Evolutionary conservation across 2,888 invertebrate species (phyloP), one percentile per base, ranked within the genome.

Genomic region (Scaptodrosophila latifasciaeformis): DNA sequence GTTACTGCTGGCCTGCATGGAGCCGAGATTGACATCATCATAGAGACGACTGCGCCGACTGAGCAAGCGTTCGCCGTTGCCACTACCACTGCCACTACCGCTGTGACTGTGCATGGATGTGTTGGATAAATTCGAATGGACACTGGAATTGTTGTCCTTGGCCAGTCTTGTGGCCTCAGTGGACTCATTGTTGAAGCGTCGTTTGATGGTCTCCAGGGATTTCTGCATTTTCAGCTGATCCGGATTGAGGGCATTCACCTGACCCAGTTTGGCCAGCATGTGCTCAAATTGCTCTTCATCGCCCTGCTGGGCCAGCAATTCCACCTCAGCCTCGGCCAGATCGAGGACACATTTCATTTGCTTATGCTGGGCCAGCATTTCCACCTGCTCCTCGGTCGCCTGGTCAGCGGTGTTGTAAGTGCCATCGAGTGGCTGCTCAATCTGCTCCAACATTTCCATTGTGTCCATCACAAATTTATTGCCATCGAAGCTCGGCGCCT

Each of bases 41-140:
- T 85, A 86, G 5, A 86, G 81, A 2, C 86, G 84, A 72, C 86
- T 86, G 6, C 86, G 79, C 1, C 86, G 82, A 57, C 78, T 85
- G 2, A 86, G 68, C 35, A 86, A 70, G 2, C 86, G 82, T 59
- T 86, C 86, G 2, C 68, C 63, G 21, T 52, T 39, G 48, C 66
- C 52, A 40, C 44, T 42, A 49, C 55, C 59, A 19, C 72, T 71
- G 45, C 53, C 56, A 34, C 58, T 63, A n/a, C 40, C 49, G 13
- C 54, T 52, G 6, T 52, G 46, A 30, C 27, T 52, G 24, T n/a
- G 29, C 2, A 42, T 13, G 2, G 43, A 21, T 13, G 43, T 7
- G 34, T 7, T 31, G 27, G 37, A 27, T n/a, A 35, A 13, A 6
- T 34, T 37, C 24, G 24, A 24, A 3, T 24, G 24, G 24, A 7